Evolutionary conservation across 1,140 invertebrate species (phyloP).

Genomic region (Aphidius gifuensis): DNA sequence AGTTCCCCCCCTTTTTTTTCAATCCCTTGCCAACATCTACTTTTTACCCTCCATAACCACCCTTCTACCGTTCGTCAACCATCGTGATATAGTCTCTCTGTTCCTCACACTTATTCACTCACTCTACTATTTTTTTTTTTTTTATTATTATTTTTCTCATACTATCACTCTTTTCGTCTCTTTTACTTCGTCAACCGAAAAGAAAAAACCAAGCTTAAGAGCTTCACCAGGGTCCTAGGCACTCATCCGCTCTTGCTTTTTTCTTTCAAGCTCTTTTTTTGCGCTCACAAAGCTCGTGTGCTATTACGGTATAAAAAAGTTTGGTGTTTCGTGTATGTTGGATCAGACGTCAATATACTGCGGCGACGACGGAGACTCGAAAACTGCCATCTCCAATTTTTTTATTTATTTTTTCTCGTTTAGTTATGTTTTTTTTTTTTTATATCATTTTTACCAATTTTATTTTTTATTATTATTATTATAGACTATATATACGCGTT

Average conservation of each 20-base stretch:
- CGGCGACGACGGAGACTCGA: not conserved
- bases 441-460: too few relatives aligned
- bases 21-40: not conserved
- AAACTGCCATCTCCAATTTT: constrained; percentile 3
- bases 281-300: constrained; percentile 6
- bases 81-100: too few relatives aligned
- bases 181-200: constrained; percentile 15
- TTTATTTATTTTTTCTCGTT: not conserved
- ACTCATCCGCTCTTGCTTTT: constrained; percentile 37
- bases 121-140: too few relatives aligned
- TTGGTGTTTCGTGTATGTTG: constrained; percentile 42
- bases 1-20: constrained; percentile 6
- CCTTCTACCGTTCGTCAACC: too few relatives aligned
- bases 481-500: not conserved
- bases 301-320: constrained; percentile 52
- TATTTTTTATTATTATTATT: too few relatives aligned
- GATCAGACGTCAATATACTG: constrained; percentile 45
- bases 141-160: too few relatives aligned
- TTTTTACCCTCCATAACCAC: not conserved
- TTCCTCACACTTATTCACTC: not conserved
- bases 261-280: not conserved
- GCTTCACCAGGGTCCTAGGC: constrained; percentile 29
- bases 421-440: too few relatives aligned
- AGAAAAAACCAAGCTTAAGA: constrained; percentile 29
- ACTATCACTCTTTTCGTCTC: not conserved